Base-by-base conservation (phyloP, 2,888 invertebrate genomes). In the Tolmerus cingulatus region DNA sequence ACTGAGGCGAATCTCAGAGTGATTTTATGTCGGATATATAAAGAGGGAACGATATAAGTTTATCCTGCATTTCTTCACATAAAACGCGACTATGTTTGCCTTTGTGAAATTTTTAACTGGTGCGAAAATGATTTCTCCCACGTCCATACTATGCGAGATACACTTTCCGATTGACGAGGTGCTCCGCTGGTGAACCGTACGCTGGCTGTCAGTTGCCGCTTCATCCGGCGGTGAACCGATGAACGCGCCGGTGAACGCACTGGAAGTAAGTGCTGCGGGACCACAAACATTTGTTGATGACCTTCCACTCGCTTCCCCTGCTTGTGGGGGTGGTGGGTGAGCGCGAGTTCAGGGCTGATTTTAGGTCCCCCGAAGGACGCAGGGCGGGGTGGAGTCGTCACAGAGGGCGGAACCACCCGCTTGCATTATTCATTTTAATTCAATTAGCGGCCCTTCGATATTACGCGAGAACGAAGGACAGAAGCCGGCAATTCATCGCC, bases 151-250 rank as follows among this genome's bases (percentile, higher is more conserved):
- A 87, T 95, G 79, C 98, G 93, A 23, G 98, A 93, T 88, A 95
- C 93, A 90, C 93, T 90, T 92, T 98, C 98, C 93, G 94, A 98
- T 77, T 86, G 66, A 57, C 76, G 76, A 27, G 66, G 51, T 1
- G n/a, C n/a, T 51, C 51, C 51, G 51, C 51, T 51, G 51, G n/a
- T 51, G 51, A 51, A 51, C 51, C 51, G 51, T 16, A 51, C 51
- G 51, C 51, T 51, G 51, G 51, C 51, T 51, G 51, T 51, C 51
- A 51, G 51, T 51, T 51, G 16, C n/a, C 16, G 16, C 0, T 51
- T 51, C 51, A 51, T 51, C 8, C n/a, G 51, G n/a, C n/a, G 51
- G 19, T 51, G 51, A 51, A 51, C 19, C n/a, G 7, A n/a, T 51
- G 51, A 51, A 51, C 51, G 5, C n/a, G 5, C 7, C 7, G 8